A percentile compares a stretch with the other conserved stretches of the same genome.
Evolutionary conservation across 2,113 vertebrate species (phyloP).

Genomic region (Patagioenas fasciata): DNA sequence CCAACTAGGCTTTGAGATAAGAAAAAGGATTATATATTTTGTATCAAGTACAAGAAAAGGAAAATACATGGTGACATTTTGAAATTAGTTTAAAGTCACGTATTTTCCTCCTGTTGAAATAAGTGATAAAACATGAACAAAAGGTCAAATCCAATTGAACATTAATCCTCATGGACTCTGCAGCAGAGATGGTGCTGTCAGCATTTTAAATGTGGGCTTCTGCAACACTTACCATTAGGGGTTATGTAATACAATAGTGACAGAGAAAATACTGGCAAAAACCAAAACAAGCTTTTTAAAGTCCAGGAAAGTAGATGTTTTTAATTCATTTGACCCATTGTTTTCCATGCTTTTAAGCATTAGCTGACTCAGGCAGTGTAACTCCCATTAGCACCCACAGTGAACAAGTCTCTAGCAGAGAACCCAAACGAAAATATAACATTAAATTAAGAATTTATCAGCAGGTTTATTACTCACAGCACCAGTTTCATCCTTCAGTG

Average conservation of each 20-base stretch:
- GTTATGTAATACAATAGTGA: neutral
- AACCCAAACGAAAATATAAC: neutral
- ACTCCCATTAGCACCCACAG: neutral
- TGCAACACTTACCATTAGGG: neutral
- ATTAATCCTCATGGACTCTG: neutral
- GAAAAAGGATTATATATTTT: neutral
- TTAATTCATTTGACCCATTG: neutral
- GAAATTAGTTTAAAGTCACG: neutral
- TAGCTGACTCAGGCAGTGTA: neutral
- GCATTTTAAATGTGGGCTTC: neutral
- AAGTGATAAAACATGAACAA: neutral
- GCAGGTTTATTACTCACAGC: slow-evolving; percentile 85
- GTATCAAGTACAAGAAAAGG: neutral
- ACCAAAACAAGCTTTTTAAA: neutral
- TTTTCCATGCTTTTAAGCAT: neutral
- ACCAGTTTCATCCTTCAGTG: slow-evolving; percentile 98
- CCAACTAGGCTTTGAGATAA: neutral
- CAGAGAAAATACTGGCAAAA: neutral
- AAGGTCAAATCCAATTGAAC: neutral
- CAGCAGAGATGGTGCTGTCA: neutral
- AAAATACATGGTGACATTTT: neutral
- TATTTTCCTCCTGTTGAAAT: neutral
- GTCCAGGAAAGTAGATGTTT: neutral
- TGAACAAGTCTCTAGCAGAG: neutral
- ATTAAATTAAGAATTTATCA: neutral